These are phyloP conservation scores for Adoxophyes honmai DNA, from an alignment of 1,140 invertebrate species.

Conservation along the genomic window DNA sequence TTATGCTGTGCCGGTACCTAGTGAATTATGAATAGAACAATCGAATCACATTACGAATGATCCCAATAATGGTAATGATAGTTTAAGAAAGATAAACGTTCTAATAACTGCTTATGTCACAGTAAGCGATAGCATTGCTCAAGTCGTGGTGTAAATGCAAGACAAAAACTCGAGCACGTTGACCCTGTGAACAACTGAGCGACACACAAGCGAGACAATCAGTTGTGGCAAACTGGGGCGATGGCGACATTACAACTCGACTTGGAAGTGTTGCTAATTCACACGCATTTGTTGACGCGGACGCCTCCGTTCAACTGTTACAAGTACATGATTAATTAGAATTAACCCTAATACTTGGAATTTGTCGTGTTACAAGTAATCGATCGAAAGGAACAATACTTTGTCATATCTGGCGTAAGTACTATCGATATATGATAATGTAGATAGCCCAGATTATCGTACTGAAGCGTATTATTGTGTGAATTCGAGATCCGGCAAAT, in stretches of 20 bases:
- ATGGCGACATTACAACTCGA: conserved; percentile 1
- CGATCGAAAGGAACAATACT: background rate
- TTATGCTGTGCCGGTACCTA: too few relatives aligned
- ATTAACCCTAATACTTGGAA: background rate
- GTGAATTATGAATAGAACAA: too few relatives aligned
- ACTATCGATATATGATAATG: conserved; percentile 5
- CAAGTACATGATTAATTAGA: background rate
- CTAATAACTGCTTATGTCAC: too few relatives aligned
- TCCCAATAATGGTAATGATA: too few relatives aligned
- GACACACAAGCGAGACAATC: conserved; percentile 11
- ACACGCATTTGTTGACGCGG: background rate
- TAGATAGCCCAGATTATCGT: conserved; percentile 5
- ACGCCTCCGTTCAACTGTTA: background rate
- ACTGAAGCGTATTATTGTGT: background rate
- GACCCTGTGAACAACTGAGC: conserved; percentile 26
- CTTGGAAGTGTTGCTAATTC: background rate
- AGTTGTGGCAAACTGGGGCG: background rate
- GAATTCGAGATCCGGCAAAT: background rate
- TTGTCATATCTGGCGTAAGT: conserved; percentile 1
- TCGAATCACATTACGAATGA: too few relatives aligned
- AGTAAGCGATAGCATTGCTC: conserved; percentile 23
- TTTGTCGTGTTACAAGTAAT: background rate
- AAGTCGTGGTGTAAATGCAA: conserved; percentile 21
- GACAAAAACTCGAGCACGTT: conserved; percentile 21
- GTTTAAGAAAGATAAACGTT: conserved; percentile 13